Conservation (phyloP, 2,113 vertebrate species). For the Eira barbara region DNA sequence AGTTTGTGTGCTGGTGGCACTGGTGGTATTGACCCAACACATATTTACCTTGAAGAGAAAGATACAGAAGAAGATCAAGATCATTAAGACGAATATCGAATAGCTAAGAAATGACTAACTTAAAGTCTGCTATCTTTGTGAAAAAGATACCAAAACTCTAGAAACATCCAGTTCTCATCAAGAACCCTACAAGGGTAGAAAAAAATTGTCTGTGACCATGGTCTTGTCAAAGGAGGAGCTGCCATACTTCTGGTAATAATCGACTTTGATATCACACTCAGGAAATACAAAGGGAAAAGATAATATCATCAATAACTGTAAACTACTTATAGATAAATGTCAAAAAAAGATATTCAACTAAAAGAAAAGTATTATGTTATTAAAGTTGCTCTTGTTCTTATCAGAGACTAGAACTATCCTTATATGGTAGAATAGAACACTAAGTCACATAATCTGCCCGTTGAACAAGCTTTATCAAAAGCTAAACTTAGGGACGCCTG, state of each 20-base stretch:
- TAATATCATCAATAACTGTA: constrained; percentile 92
- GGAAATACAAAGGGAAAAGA: constrained; percentile 93
- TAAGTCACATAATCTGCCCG: constrained; percentile 90
- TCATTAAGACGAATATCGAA: constrained; percentile 86
- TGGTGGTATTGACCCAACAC: constrained; percentile 90
- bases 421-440: constrained; percentile 95
- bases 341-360: constrained; percentile 89
- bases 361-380: constrained; percentile 93
- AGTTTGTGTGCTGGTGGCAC: constrained; percentile 88
- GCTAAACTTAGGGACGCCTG: constrained; percentile 88
- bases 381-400: constrained; percentile 91
- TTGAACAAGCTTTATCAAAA: constrained; percentile 90
- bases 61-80: constrained; percentile 91
- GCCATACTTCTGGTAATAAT: constrained; percentile 94
- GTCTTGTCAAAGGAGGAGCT: constrained; percentile 92
- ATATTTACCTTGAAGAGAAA: constrained; percentile 88
- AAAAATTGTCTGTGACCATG: constrained; percentile 89
- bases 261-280: constrained; percentile 95
- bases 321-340: constrained; percentile 90
- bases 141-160: constrained; percentile 92
- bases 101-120: background rate
- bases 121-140: background rate
- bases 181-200: constrained; percentile 90
- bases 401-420: constrained; percentile 90
- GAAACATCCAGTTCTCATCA: constrained; percentile 91